Evolutionary conservation across 2,113 vertebrate genomes (phyloP).

Genomic region (Pogonocichla stellata): DNA sequence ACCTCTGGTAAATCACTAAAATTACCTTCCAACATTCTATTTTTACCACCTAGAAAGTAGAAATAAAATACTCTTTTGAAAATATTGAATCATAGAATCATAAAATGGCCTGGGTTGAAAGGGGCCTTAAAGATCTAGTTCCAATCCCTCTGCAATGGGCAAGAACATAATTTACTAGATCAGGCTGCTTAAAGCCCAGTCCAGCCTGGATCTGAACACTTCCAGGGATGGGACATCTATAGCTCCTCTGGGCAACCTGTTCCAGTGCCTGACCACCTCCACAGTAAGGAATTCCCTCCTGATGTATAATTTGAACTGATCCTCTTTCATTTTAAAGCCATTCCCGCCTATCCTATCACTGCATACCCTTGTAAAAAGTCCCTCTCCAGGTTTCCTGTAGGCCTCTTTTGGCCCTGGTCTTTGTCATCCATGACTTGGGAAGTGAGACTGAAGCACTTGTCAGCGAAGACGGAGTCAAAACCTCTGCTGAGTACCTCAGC

Average conservation of each 20-base stretch:
- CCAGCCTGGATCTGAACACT: background rate
- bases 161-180: background rate
- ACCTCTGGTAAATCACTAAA: background rate
- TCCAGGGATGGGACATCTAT: background rate
- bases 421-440: background rate
- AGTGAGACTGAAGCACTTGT: background rate
- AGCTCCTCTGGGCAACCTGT: background rate
- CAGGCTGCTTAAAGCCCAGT: background rate
- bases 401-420: background rate
- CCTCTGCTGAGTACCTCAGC: background rate
- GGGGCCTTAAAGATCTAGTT: background rate
- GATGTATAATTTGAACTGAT: background rate
- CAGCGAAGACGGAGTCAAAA: background rate
- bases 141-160: background rate
- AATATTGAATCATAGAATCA: background rate
- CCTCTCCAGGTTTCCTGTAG: background rate
- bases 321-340: background rate
- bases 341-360: fast-evolving
- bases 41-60: background rate
- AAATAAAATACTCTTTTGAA: background rate
- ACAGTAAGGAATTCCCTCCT: background rate
- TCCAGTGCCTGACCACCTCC: too few species aligned
- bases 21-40: background rate
- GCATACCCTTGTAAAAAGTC: background rate
- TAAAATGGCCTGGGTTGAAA: background rate